Evolutionary conservation across 2,797 vertebrate genomes (phyloP), one percentile per base, ranked within the genome.

Genomic region (Coregonus sp.): DNA sequence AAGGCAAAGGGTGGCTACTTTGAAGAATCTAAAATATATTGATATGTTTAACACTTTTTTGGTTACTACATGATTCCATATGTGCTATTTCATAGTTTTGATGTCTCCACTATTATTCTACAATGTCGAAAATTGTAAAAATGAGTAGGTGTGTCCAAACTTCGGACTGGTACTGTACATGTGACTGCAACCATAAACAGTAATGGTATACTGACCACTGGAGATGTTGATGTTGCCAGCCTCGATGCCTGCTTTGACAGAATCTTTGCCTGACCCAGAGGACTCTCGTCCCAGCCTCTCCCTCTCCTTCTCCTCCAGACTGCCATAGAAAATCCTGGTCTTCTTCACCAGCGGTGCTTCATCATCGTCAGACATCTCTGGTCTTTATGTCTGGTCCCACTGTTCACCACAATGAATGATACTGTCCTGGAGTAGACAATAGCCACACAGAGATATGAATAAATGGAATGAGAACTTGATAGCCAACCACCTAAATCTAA

Each of bases 141-240:
- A 25, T 25, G 25, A 25, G 25, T 25, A 25, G 25, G 25, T 25
- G 25, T 25, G 25, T 25, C 25, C 25, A 25, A 25, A 25, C 25
- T 25, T 25, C 25, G 25, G 25, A 25, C 25, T 25, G 25, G 25
- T 25, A 25, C 25, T 25, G 25, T 7, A 40, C 40, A 40, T 11
- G 9, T 2, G 40, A 47, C 40, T 11, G 7, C 40, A 47, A 47
- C 40, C 9, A 11, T 11, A 33, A 35, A 59, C 56, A 59, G 63
- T 25, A n/a, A 12, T 31, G 25, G 5, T 18, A 61, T 29, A 16
- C 95, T 90, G 81, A 98, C 98, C 96, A 4, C 95, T 96, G 11
- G 96, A 96, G 81, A 99, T 95, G 86, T 99, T 99, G 90, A 99
- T 99, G 89, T 99, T 94, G 54, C 97, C 97, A 0, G 97, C 95